Conservation (phyloP, 2,797 vertebrate genomes). For the Helostoma temminkii region DNA sequence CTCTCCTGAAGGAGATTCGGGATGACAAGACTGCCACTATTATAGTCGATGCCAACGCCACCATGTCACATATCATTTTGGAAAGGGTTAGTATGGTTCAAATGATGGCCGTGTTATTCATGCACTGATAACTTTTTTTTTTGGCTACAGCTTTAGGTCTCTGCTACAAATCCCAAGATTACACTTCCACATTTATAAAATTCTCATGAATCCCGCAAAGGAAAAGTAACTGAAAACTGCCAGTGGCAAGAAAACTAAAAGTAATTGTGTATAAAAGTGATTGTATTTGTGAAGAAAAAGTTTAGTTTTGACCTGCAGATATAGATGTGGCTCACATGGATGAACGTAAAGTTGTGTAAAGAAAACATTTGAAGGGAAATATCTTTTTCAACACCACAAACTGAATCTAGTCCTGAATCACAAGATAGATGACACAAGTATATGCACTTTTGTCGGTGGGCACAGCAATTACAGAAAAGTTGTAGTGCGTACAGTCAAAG, state of each 20-base stretch:
- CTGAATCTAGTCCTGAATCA: constrained; percentile 25
- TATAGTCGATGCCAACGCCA: constrained; percentile 96
- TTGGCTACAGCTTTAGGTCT: not conserved
- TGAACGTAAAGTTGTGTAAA: not conserved
- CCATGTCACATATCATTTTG: constrained; percentile 95
- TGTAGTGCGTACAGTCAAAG: constrained; percentile 1
- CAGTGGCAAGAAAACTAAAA: constrained; percentile 31
- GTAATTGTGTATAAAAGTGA: constrained; percentile 41
- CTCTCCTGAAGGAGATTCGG: constrained; percentile 95
- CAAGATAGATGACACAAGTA: constrained; percentile 8
- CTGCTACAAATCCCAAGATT: constrained; percentile 1
- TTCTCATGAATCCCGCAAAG: constrained; percentile 8
- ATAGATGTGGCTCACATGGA: not conserved
- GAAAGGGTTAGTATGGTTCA: constrained; percentile 87
- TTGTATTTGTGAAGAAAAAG: constrained; percentile 22
- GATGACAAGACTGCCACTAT: constrained; percentile 98
- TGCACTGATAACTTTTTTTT: constrained; percentile 7
- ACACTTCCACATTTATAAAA: constrained; percentile 34
- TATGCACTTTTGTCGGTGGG: constrained; percentile 28
- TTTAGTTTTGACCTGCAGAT: constrained; percentile 25
- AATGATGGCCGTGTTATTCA: constrained; percentile 1
- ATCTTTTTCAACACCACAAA: not conserved
- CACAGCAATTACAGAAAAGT: constrained; percentile 14
- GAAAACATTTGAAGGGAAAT: constrained; percentile 6
- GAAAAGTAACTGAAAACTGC: constrained; percentile 34